Conservation (phyloP, 2,113 vertebrate species). For the Bufo bufo region DNA sequence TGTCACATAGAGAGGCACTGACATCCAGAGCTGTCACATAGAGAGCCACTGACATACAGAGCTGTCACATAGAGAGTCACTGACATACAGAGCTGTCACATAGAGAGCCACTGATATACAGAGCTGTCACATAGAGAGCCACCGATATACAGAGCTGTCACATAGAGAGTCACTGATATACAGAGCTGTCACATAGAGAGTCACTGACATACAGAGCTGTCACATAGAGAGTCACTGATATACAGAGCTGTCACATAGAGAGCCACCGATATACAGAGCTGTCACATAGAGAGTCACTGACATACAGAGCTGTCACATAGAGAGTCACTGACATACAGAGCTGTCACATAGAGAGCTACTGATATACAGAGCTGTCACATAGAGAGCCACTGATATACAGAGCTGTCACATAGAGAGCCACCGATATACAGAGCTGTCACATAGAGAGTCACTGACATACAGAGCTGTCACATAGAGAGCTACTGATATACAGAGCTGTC, state of each 20-base stretch:
- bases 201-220: background rate
- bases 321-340: background rate
- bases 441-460: background rate
- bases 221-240: background rate
- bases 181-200: background rate
- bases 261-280: background rate
- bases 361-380: background rate
- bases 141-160: background rate
- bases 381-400: background rate
- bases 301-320: background rate
- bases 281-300: background rate
- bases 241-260: background rate
- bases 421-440: background rate
- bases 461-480: background rate
- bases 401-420: background rate
- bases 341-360: background rate
- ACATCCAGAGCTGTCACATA: slow-evolving; percentile 2
- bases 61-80: background rate
- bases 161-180: background rate
- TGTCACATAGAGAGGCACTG: background rate
- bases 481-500: background rate
- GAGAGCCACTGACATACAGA: background rate
- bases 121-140: background rate
- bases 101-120: background rate
- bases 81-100: background rate